Evolutionary conservation across 2,888 invertebrate genomes (phyloP), one percentile per base, ranked within the genome.

Genomic region (Orgyia antiqua): DNA sequence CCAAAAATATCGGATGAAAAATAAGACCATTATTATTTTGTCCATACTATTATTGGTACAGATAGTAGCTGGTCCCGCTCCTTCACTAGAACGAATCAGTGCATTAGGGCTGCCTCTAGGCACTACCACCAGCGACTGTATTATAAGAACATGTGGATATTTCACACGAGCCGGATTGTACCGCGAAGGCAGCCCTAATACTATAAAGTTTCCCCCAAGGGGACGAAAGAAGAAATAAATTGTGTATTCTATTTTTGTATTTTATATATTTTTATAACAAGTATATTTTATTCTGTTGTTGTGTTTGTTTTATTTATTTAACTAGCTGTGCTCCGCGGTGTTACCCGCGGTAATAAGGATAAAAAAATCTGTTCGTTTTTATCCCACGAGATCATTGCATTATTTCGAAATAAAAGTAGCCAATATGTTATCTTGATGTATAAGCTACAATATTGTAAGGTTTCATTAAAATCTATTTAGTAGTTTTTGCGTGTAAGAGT

Each of bases 51-150:
- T 26, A 24, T 31, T 29, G 30, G 5, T 24, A 2, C 49, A 84
- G 84, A 73, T 84, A 18, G 30, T 75, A 18, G 60, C 51, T 0
- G 86, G 86, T 0, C 84, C 83, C 0, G 45, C 70, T 1, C 74
- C 73, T 37, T 58, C 70, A 0, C 45, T 86, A 33, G 84, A 84
- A 45, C 72, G 84, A 1, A 80, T 86, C 53, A 83, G 83, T 36
- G 86, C 83, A 0, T 53, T 79, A 26, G 86, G 86, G 0, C 60
- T 79, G 27, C 82, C 83, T 0, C 70, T 80, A 2, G 86, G 86
- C 36, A 72, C 70, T 29, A 64, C 82, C 10, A 61, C 61, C 1
- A 52, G 66, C 0, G 75, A 79, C 56, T 68, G 69, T 51, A 51
- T 74, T 8, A 60, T 84, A 32, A 54, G 62, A 4, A 38, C 51